Evolutionary conservation across 2,797 vertebrate species (phyloP).

Genomic region (Eulemur albifrons): DNA sequence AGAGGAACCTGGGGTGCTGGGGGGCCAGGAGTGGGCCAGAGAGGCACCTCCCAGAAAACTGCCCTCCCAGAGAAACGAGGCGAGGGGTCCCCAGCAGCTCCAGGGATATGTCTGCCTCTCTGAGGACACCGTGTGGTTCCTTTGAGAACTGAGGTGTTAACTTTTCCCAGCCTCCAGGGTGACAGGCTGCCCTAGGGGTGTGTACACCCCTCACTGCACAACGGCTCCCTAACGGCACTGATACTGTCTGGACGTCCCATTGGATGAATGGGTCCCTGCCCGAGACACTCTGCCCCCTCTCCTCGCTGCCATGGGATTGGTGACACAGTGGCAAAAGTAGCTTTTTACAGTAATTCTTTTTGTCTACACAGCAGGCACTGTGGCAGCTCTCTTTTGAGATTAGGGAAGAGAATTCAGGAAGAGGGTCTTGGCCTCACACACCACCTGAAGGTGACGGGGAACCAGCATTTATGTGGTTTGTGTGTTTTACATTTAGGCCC

Average conservation of each 20-base stretch:
- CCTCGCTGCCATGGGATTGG: not conserved
- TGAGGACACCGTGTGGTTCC: conserved; percentile 7
- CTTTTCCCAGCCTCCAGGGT: not conserved
- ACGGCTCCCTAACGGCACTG: not conserved
- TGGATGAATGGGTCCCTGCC: not conserved
- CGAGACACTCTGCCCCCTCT: accelerated
- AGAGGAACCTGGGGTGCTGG: not conserved
- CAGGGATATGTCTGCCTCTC: not conserved
- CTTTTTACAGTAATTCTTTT: too few species aligned
- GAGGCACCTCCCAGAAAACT: not conserved
- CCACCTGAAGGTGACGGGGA: not conserved
- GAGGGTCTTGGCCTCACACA: not conserved
- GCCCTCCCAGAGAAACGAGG: not conserved
- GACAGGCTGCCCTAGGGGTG: not conserved
- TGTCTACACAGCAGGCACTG: not conserved
- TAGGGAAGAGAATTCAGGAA: not conserved
- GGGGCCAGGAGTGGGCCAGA: not conserved
- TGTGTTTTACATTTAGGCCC: not conserved
- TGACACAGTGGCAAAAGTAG: not conserved
- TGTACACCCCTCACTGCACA: not conserved
- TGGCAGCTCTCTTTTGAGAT: not conserved
- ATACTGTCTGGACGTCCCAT: too few species aligned
- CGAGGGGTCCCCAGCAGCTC: not conserved
- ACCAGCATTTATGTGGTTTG: not conserved
- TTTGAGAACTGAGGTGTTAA: not conserved